Percentiles rank a stretch among this genome's conserved stretches.
Evolutionary conservation across 2,888 invertebrate species (phyloP).

Genomic region (Phlogophora meticulosa): DNA sequence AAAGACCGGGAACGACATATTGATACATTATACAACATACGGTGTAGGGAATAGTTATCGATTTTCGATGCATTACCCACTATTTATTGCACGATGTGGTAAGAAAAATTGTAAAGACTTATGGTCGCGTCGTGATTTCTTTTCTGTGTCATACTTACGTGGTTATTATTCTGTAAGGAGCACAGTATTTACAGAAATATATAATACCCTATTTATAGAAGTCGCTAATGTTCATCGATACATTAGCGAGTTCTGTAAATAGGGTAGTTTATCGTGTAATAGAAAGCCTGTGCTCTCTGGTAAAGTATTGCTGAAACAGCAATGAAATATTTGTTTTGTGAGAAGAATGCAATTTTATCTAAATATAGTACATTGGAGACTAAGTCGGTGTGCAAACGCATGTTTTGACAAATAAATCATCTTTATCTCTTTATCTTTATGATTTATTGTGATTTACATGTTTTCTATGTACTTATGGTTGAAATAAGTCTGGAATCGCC

Average conservation of each 20-base stretch:
- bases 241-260: constrained; percentile 29
- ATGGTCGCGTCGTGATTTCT: constrained; percentile 33
- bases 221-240: no score
- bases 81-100: constrained; percentile 45
- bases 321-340: neutral
- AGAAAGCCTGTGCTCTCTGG: neutral
- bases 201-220: no score
- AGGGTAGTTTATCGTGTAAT: constrained; percentile 1
- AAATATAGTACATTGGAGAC: no score
- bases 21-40: constrained; percentile 59
- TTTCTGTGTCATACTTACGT: constrained; percentile 32
- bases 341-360: no score
- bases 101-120: constrained; percentile 36
- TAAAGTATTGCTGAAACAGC: neutral
- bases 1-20: constrained; percentile 59
- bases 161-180: constrained; percentile 28
- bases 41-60: constrained; percentile 54
- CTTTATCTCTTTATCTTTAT: no score
- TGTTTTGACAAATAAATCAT: no score
- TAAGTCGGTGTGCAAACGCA: no score
- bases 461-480: no score
- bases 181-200: no score
- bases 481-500: no score
- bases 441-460: no score
- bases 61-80: constrained; percentile 51